phyloP scores from a whole-genome alignment of 1,140 invertebrate genomes.

The Matsumurasca onukii region DNA sequence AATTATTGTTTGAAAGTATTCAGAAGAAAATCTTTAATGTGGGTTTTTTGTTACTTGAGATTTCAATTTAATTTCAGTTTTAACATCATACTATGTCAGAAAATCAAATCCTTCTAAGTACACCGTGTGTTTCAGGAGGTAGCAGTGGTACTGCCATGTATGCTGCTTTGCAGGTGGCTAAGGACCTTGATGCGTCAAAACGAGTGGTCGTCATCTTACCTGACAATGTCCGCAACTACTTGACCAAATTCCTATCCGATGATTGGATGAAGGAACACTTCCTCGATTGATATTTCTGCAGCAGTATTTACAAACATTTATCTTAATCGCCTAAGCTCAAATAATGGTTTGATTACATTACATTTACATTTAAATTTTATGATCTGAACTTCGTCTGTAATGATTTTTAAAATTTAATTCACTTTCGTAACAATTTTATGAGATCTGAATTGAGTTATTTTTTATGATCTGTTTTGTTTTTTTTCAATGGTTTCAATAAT shows the following conservation, averaged over 20 bases:
- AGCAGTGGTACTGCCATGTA: slow-evolving; percentile 88
- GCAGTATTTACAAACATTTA: too few species aligned
- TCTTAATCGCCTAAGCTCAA: too few species aligned
- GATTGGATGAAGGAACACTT: slow-evolving; percentile 44
- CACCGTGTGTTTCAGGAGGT: slow-evolving; percentile 69
- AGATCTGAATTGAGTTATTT: neutral
- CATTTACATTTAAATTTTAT: neutral
- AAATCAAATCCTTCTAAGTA: too few species aligned
- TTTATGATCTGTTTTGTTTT: neutral
- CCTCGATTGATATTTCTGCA: too few species aligned
- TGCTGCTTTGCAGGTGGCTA: slow-evolving; percentile 77
- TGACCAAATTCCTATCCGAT: slow-evolving; percentile 98
- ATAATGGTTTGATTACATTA: neutral
- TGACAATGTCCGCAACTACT: slow-evolving; percentile 96
- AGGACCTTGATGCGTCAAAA: slow-evolving; percentile 76
- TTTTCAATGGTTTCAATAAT: too few species aligned
- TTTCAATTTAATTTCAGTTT: too few species aligned
- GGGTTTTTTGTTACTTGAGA: too few species aligned
- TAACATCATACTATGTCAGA: too few species aligned
- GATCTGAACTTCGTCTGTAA: neutral
- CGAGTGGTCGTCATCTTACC: slow-evolving; percentile 89
- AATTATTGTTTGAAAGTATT: too few species aligned
- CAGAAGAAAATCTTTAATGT: too few species aligned
- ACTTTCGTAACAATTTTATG: neutral
- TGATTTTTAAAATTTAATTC: neutral